A percentile compares a stretch with the other conserved stretches of the same genome.
phyloP scores from a whole-genome alignment of 2,113 vertebrate species.

The Zapus hudsonius region DNA sequence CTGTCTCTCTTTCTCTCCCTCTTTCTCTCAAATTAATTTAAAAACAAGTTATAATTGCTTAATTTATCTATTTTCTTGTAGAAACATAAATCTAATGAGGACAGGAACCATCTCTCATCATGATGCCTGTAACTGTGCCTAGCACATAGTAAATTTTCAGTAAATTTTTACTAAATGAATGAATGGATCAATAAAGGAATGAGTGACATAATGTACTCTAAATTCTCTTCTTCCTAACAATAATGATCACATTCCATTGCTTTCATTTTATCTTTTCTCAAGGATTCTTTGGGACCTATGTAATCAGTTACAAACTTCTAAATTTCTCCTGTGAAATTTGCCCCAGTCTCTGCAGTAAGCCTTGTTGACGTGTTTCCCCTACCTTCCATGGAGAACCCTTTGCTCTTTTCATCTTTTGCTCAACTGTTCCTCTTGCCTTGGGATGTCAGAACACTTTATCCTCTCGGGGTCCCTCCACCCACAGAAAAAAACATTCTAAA shows the following conservation, averaged over 20 bases:
- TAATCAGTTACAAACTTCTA: background rate
- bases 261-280: slow-evolving; percentile 36
- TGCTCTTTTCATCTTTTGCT: background rate
- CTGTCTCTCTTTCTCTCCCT: too few species aligned
- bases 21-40: too few species aligned
- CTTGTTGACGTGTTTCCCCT: background rate
- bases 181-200: background rate
- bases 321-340: background rate
- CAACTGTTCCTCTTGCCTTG: background rate
- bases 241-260: background rate
- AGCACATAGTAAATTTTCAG: background rate
- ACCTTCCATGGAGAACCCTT: background rate
- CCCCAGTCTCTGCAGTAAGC: background rate
- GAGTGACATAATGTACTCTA: background rate
- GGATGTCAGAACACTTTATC: too few species aligned
- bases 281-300: background rate
- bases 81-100: background rate
- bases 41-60: background rate
- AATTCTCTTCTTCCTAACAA: background rate
- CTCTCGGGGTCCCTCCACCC: background rate
- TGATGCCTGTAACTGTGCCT: background rate
- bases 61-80: background rate
- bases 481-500: background rate
- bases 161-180: background rate
- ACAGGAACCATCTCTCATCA: background rate